Conservation (phyloP, 2,888 invertebrate species). For the Cosmorhoe ocellata region DNA sequence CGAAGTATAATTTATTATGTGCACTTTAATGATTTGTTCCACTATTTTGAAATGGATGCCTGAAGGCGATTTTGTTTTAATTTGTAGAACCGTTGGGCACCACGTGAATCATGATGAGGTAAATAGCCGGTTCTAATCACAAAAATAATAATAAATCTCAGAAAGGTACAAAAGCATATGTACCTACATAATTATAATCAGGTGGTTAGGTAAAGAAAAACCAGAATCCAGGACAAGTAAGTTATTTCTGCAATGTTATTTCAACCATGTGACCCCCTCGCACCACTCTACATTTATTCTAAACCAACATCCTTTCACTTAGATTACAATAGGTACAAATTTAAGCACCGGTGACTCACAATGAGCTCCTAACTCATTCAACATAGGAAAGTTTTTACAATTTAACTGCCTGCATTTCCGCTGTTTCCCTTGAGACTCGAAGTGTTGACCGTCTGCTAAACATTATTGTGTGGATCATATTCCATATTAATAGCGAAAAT, state of each 20-base stretch:
- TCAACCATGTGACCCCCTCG: too few relatives aligned
- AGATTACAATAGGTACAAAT: conserved; percentile 22
- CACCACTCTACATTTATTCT: background rate
- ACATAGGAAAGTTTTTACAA: conserved; percentile 21
- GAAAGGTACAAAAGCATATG: too few relatives aligned
- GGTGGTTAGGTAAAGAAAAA: too few relatives aligned
- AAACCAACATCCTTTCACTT: conserved; percentile 27
- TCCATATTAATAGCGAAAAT: too few relatives aligned
- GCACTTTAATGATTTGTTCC: conserved; percentile 35
- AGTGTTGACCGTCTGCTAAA: background rate
- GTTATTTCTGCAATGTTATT: too few relatives aligned
- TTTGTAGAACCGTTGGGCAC: background rate
- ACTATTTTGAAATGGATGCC: conserved; percentile 23
- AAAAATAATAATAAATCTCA: too few relatives aligned
- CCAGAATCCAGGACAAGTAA: too few relatives aligned
- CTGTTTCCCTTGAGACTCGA: conserved; percentile 7
- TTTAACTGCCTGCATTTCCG: conserved; percentile 28
- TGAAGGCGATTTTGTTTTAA: conserved; percentile 12
- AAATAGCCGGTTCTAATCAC: too few relatives aligned
- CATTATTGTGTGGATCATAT: too few relatives aligned
- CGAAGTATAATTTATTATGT: conserved; percentile 42
- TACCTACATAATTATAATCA: too few relatives aligned
- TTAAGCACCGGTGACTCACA: conserved; percentile 29
- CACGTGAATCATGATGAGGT: background rate
- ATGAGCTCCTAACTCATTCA: conserved; percentile 19